phyloP scores from a whole-genome alignment of 2,797 vertebrate genomes.

The Pseudochaenichthys georgianus region DNA sequence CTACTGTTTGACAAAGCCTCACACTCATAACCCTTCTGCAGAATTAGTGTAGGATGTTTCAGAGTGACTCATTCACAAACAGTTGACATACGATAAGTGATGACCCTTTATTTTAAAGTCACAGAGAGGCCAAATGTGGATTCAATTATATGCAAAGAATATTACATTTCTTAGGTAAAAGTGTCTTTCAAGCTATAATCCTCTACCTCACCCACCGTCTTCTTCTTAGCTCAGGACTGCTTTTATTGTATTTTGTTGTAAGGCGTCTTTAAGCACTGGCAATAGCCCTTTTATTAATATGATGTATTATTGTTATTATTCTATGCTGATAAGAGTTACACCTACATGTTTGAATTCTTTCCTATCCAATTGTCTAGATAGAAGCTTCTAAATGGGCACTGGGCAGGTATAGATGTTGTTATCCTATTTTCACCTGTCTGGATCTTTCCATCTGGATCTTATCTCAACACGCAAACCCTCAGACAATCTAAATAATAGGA shows the following conservation, averaged over 20 bases:
- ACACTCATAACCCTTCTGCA: neutral
- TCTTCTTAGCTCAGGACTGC: too few species aligned
- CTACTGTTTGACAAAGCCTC: constrained; percentile 21
- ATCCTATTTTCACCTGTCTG: neutral
- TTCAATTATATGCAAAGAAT: neutral
- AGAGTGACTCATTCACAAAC: constrained; percentile 31
- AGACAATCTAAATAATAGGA: too few species aligned
- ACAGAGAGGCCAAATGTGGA: neutral
- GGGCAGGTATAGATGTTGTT: neutral
- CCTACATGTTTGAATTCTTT: neutral
- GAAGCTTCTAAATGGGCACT: constrained; percentile 2
- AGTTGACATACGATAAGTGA: neutral
- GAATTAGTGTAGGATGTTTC: constrained; percentile 5
- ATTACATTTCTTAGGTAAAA: accelerated
- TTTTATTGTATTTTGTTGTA: too few species aligned
- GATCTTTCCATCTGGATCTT: neutral
- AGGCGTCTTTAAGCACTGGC: too few species aligned
- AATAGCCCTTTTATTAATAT: too few species aligned
- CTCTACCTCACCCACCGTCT: too few species aligned
- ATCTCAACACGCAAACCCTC: constrained; percentile 6
- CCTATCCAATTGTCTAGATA: neutral
- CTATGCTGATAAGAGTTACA: too few species aligned
- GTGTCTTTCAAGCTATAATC: neutral
- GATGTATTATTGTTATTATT: too few species aligned
- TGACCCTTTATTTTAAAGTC: neutral